Percentiles rank a stretch among this genome's conserved stretches.
Conservation (phyloP, 2,113 vertebrate species). For the Anguilla japonica region DNA sequence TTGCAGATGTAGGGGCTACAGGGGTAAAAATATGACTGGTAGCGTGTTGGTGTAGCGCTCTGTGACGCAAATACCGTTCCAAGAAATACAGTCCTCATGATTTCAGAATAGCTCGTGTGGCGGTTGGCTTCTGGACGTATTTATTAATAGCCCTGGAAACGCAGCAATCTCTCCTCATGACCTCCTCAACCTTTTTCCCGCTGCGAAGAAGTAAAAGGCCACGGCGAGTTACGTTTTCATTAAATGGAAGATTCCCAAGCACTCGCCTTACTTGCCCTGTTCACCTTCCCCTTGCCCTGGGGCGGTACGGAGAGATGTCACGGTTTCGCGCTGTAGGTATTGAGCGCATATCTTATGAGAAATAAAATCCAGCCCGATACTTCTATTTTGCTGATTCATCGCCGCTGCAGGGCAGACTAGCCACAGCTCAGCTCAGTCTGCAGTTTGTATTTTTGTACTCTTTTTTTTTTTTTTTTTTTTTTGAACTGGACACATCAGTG, state of each 20-base stretch:
- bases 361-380: slow-evolving; percentile 25
- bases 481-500: no score
- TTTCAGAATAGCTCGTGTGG: slow-evolving; percentile 21
- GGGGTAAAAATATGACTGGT: neutral
- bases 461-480: no score
- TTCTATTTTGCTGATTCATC: neutral
- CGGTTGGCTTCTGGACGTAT: neutral
- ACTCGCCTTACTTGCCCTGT: neutral
- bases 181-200: neutral
- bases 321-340: neutral
- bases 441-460: no score
- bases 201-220: neutral
- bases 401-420: neutral
- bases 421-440: no score
- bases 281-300: neutral
- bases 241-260: neutral
- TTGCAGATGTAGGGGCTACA: neutral
- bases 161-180: neutral
- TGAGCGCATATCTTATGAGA: neutral
- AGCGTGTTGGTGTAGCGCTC: slow-evolving; percentile 16
- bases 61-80: slow-evolving; percentile 33
- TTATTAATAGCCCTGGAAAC: slow-evolving; percentile 26
- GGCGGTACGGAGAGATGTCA: neutral
- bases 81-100: slow-evolving; percentile 22
- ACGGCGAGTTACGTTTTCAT: no score